Conservation (phyloP, 2,113 vertebrate species). For the Mus pahari region DNA sequence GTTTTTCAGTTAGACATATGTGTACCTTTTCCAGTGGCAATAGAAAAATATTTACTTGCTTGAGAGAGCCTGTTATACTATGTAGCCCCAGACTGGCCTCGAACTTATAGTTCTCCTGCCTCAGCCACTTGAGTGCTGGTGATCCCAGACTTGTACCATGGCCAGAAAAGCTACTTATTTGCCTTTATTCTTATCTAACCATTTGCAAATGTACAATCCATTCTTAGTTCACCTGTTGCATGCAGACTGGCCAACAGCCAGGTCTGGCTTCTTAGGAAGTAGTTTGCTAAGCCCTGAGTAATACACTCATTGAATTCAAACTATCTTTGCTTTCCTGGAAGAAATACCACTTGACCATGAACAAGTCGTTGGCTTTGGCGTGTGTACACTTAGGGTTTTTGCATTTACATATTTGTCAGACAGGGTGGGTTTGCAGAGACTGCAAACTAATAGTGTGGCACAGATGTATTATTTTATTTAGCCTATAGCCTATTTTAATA, state of each 20-base stretch:
- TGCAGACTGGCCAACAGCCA: background rate
- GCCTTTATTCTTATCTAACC: background rate
- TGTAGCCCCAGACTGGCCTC: background rate
- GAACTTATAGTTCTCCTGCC: background rate
- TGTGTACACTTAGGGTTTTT: constrained; percentile 33
- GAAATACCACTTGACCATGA: constrained; percentile 23
- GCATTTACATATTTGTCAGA: background rate
- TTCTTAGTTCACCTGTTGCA: background rate
- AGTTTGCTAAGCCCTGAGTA: background rate
- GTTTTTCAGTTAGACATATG: constrained; percentile 35
- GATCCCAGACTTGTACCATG: background rate
- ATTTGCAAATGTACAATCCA: constrained; percentile 4
- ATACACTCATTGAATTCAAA: background rate
- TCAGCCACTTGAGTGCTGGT: background rate
- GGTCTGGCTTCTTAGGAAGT: background rate
- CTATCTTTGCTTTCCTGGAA: constrained; percentile 41
- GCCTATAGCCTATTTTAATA: background rate
- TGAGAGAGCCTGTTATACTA: background rate
- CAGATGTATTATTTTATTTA: background rate
- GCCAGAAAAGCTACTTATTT: background rate
- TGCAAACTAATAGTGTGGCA: background rate
- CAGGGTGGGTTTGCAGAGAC: constrained; percentile 2
- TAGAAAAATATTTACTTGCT: constrained; percentile 13
- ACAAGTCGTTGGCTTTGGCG: constrained; percentile 30
- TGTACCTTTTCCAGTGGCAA: background rate